phyloP scores from a whole-genome alignment of 1,140 invertebrate genomes.

The Drosophila tsacasi region DNA sequence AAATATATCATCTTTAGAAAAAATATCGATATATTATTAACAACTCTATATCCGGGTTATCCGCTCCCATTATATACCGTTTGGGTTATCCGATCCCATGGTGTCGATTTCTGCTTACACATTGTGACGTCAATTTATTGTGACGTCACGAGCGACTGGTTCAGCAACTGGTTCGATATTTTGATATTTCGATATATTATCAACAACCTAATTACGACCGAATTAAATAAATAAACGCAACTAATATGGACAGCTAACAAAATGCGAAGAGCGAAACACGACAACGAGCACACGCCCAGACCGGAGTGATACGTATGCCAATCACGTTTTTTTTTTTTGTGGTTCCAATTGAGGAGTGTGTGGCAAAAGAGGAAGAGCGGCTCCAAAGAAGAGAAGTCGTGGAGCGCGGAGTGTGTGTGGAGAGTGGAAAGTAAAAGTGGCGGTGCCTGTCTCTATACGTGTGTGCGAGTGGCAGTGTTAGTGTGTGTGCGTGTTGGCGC shows the following conservation, averaged over 20 bases:
- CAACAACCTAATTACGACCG: conserved; percentile 1
- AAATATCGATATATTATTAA: too few relatives aligned
- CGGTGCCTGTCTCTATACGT: conserved; percentile 39
- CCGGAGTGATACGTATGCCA: conserved; percentile 14
- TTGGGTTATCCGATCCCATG: too few relatives aligned
- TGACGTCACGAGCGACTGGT: too few relatives aligned
- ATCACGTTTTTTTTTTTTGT: conserved; percentile 19
- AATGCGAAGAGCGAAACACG: conserved; percentile 22
- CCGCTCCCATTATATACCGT: too few relatives aligned
- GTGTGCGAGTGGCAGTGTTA: conserved; percentile 10
- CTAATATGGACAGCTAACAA: conserved; percentile 17
- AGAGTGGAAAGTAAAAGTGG: conserved; percentile 73
- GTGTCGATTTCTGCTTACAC: too few relatives aligned
- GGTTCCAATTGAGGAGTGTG: conserved; percentile 5
- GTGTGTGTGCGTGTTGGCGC: conserved; percentile 40
- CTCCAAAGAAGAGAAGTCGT: conserved; percentile 3
- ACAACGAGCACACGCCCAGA: conserved; percentile 10
- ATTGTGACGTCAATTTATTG: too few relatives aligned
- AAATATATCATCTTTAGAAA: too few relatives aligned
- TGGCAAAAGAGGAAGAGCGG: conserved; percentile 9
- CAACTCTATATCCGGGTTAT: too few relatives aligned
- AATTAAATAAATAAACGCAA: conserved; percentile 10
- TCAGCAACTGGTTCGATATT: too few relatives aligned
- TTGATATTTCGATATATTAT: too few relatives aligned
- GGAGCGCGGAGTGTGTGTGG: conserved; percentile 10